A percentile compares a stretch with the other conserved stretches of the same genome.
Evolutionary conservation across 1,140 invertebrate genomes (phyloP).

Genomic region (Trinorchestia longiramus): DNA sequence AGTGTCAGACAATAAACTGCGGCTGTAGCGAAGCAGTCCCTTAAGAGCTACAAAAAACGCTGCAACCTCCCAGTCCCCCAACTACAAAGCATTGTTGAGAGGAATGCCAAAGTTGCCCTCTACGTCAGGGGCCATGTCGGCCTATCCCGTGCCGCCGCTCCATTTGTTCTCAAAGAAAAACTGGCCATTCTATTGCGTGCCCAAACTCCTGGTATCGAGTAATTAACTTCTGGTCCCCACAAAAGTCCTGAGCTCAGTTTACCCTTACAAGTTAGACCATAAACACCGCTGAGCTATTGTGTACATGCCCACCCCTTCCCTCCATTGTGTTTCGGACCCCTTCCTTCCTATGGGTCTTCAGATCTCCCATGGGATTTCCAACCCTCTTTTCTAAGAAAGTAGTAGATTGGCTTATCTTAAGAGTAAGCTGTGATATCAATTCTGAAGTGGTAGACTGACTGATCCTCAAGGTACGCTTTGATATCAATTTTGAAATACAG

Average conservation of each 20-base stretch:
- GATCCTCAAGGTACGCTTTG: too few species aligned
- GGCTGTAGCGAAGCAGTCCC: slow-evolving; percentile 3
- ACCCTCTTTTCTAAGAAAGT: not conserved
- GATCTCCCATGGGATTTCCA: not conserved
- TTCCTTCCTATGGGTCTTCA: not conserved
- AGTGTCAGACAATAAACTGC: not conserved
- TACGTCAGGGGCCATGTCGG: slow-evolving; percentile 30
- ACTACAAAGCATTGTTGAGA: not conserved
- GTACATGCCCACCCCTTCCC: not conserved
- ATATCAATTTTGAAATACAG: too few species aligned
- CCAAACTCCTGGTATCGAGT: slow-evolving; percentile 30
- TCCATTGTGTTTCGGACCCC: not conserved
- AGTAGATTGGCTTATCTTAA: not conserved
- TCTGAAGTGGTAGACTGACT: too few species aligned
- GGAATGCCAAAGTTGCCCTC: slow-evolving; percentile 30
- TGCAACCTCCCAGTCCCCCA: not conserved
- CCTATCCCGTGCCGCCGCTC: not conserved
- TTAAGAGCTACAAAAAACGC: not conserved
- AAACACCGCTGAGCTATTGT: slow-evolving; percentile 46
- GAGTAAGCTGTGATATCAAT: too few species aligned
- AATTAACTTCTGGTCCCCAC: slow-evolving; percentile 53
- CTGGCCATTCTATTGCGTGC: slow-evolving; percentile 42
- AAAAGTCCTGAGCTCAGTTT: slow-evolving; percentile 43
- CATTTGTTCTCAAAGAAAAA: slow-evolving; percentile 29
- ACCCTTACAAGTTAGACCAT: slow-evolving; percentile 46